A percentile compares a stretch with the other conserved stretches of the same genome.
Conservation (phyloP, 2,113 vertebrate genomes). For the Neotragus pygmaeus region DNA sequence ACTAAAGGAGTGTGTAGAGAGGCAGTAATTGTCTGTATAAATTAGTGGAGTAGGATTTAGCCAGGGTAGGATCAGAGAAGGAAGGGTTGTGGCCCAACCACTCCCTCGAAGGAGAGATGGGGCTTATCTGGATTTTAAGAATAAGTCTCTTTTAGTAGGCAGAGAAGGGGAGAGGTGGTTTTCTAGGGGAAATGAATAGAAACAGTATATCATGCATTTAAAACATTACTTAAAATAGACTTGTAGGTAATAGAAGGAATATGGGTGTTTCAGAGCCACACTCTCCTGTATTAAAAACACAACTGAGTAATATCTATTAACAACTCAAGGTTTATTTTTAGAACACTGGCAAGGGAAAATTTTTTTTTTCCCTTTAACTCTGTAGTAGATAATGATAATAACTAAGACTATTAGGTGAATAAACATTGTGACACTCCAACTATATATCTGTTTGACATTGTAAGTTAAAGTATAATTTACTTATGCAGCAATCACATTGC, state of each 20-base stretch:
- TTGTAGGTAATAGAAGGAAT: neutral
- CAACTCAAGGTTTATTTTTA: conserved; percentile 28
- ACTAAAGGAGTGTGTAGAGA: neutral
- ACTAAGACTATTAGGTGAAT: conserved; percentile 36
- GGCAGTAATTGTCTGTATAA: neutral
- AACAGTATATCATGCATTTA: neutral
- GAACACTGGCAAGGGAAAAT: neutral
- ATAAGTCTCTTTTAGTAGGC: neutral
- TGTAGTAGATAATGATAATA: conserved; percentile 41
- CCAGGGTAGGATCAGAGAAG: neutral
- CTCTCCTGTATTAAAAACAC: neutral
- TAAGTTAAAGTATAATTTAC: conserved; percentile 43
- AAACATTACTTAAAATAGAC: neutral
- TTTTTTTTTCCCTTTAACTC: neutral
- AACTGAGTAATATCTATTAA: neutral
- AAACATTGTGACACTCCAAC: conserved; percentile 49
- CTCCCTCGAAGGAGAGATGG: neutral
- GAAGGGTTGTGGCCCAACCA: neutral
- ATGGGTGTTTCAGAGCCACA: neutral
- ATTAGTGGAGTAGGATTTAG: neutral
- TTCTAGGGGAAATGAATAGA: neutral
- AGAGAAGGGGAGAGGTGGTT: neutral
- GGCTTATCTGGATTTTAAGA: neutral
- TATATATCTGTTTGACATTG: conserved; percentile 23
- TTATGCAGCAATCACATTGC: neutral